A percentile compares a stretch with the other conserved stretches of the same genome.
Conservation (phyloP, 2,113 vertebrate genomes). For the Lathamus discolor region DNA sequence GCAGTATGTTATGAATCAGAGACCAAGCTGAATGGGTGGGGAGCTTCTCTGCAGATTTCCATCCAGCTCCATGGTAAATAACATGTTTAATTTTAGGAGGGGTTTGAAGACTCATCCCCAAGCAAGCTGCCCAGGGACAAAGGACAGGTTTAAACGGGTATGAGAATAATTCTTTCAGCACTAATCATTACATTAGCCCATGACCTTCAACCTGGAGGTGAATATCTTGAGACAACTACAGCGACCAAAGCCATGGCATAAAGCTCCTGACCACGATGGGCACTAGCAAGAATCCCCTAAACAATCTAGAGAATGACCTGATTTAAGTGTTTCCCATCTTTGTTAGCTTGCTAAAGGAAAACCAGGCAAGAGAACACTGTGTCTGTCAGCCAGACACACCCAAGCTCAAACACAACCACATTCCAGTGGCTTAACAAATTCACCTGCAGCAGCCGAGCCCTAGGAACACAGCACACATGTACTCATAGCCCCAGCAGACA, state of each 20-base stretch:
- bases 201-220: not conserved
- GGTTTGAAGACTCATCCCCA: not conserved
- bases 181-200: not conserved
- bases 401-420: conserved; percentile 18
- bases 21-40: not conserved
- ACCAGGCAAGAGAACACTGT: not conserved
- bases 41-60: not conserved
- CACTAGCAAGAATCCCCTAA: not conserved
- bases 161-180: not conserved
- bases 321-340: not conserved
- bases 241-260: not conserved
- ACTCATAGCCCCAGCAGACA: not conserved
- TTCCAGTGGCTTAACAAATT: not conserved
- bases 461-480: not conserved
- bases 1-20: not conserved
- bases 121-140: not conserved
- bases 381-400: not conserved
- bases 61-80: not conserved
- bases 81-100: not conserved
- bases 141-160: not conserved
- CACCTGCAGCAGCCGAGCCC: not conserved
- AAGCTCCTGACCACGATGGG: not conserved
- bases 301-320: not conserved
- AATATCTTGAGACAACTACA: not conserved
- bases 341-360: not conserved